These are phyloP conservation scores for Trisateles emortualis DNA, from an alignment of 2,888 invertebrate genomes.

Conservation along the genomic window DNA sequence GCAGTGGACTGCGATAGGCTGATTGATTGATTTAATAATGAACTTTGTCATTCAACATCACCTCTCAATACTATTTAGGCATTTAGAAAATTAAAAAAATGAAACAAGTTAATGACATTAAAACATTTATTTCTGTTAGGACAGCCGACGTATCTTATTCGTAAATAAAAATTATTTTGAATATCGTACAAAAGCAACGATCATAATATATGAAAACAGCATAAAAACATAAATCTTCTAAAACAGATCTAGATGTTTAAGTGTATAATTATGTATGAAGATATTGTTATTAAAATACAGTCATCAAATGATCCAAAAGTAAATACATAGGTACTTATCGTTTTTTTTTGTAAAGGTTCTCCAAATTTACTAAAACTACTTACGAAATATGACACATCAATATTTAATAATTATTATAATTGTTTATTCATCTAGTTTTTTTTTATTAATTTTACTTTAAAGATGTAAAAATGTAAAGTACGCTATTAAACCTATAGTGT, in stretches of 20 bases:
- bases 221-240: constrained; percentile 18
- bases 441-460: not conserved
- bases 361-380: constrained; percentile 18
- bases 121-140: constrained; percentile 47
- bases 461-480: not conserved
- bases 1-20: not conserved
- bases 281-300: constrained; percentile 30
- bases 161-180: constrained; percentile 21
- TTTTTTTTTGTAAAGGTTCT: constrained; percentile 26
- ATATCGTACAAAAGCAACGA: constrained; percentile 7
- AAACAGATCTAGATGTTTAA: constrained; percentile 18
- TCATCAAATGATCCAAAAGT: constrained; percentile 16
- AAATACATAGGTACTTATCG: not conserved
- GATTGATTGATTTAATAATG: too few relatives aligned
- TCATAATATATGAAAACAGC: constrained; percentile 20
- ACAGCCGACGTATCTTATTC: constrained; percentile 31
- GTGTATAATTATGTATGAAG: constrained; percentile 27
- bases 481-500: too few relatives aligned
- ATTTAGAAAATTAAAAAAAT: too few relatives aligned
- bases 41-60: too few relatives aligned
- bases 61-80: too few relatives aligned
- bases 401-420: not conserved
- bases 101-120: constrained; percentile 23
- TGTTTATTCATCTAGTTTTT: not conserved
- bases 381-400: not conserved